Base-by-base conservation (phyloP, 2,888 invertebrate genomes). In the Palloptera scutellata region DNA sequence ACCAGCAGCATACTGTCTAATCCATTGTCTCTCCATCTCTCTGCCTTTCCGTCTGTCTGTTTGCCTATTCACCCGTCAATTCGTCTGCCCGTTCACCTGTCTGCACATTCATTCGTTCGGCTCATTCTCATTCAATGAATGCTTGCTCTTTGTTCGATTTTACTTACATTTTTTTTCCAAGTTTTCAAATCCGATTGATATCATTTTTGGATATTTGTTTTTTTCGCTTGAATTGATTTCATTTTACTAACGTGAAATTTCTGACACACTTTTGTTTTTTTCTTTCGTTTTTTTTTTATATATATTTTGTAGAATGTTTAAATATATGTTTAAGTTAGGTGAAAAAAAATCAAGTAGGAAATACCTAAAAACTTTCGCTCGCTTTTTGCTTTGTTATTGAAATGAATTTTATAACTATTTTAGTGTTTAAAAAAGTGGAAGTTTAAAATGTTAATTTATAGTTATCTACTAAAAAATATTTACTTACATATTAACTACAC, bases 291-390 rank as follows among this genome's bases (percentile, higher is more conserved):
- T 1, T 20, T 60, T n/a, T 15, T 15, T 54, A n/a, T n/a, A n/a
- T 17, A 54, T 10, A 45, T 48, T 30, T 2, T 30, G 30, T 30
- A 30, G 30, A 30, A 30, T 30, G 30, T 30, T 30, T 30, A 30
- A 30, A 30, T 30, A 4, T 30, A 30, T 4, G 30, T 30, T 30
- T 30, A 30, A n/a, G n/a, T n/a, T n/a, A n/a, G n/a, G n/a, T n/a
- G n/a, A 17, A 64, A 65, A 55, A 30, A 65, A 65, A 60, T 20
- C 15, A 54, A n/a, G n/a, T 61, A 13, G 53, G 55, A 48, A 61
- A 60, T 53, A 54, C 42, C 53, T 53, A 66, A 43, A 20, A 61
- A 66, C 66, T 66, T 66, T 66, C 61, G 61, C 66, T 61, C 41
- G 19, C 43, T 61, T 61, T 30, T n/a, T 58, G 57, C 15, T 17